A percentile compares a stretch with the other conserved stretches of the same genome.
Evolutionary conservation across 2,888 invertebrate genomes (phyloP).

Genomic region (Cataglyphis cursor): DNA sequence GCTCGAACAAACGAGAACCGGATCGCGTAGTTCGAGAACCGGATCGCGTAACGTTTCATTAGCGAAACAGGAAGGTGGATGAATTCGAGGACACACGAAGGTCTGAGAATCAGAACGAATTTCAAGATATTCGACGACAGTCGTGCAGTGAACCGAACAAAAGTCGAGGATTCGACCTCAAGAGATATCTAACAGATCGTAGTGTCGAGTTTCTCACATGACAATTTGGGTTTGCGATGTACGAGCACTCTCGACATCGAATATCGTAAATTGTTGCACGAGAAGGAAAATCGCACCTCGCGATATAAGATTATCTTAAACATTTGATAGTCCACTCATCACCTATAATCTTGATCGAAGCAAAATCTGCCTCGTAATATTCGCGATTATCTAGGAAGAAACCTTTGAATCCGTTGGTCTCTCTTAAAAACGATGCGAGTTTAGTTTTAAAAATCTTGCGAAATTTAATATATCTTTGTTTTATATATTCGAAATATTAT

Average conservation of each 20-base stretch:
- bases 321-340: conserved; percentile 10
- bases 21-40: conserved; percentile 47
- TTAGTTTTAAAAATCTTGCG: not conserved
- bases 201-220: conserved; percentile 39
- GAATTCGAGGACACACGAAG: conserved; percentile 47
- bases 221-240: conserved; percentile 33
- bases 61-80: conserved; percentile 61
- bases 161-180: conserved; percentile 41
- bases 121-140: conserved; percentile 37
- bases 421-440: not conserved
- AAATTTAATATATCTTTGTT: not conserved
- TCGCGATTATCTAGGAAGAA: not conserved
- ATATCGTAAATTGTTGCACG: conserved; percentile 15
- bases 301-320: conserved; percentile 22
- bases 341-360: not conserved
- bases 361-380: not conserved
- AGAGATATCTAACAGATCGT: conserved; percentile 7
- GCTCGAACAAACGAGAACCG: conserved; percentile 56
- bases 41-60: conserved; percentile 39
- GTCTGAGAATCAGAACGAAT: conserved; percentile 55
- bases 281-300: conserved; percentile 9
- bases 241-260: conserved; percentile 8
- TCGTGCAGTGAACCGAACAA: conserved; percentile 23
- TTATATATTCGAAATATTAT: not conserved
- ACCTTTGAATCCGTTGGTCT: not conserved